phyloP scores from a whole-genome alignment of 2,797 vertebrate genomes.

The Sciaenops ocellatus region DNA sequence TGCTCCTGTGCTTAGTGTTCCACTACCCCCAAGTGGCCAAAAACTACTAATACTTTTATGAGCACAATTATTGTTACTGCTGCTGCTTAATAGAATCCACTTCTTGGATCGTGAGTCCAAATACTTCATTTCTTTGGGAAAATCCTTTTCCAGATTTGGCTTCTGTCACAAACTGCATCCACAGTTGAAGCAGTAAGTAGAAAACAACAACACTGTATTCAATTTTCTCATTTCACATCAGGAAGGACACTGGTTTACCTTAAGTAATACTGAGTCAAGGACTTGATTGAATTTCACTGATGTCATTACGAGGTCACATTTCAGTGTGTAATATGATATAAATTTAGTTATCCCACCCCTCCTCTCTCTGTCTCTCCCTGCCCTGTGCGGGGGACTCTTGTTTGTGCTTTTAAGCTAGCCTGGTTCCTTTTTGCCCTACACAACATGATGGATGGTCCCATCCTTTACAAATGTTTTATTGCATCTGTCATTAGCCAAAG shows the following conservation, averaged over 20 bases:
- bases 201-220: constrained; percentile 76
- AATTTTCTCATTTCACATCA: constrained; percentile 85
- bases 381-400: constrained; percentile 61
- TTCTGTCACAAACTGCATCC: constrained; percentile 54
- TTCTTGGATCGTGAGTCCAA: neutral
- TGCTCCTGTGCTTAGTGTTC: neutral
- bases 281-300: constrained; percentile 88
- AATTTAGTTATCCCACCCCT: constrained; percentile 80
- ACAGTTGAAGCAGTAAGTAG: constrained; percentile 52
- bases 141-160: constrained; percentile 46
- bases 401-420: constrained; percentile 81
- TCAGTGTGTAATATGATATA: constrained; percentile 89
- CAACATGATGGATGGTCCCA: constrained; percentile 81
- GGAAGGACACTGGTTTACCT: constrained; percentile 87
- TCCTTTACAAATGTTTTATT: constrained; percentile 81
- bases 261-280: constrained; percentile 87
- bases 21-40: neutral
- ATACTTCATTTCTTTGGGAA: constrained; percentile 14
- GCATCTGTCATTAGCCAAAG: constrained; percentile 79
- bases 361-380: constrained; percentile 48
- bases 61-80: neutral
- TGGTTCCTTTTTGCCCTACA: constrained; percentile 64
- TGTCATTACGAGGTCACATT: constrained; percentile 88
- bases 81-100: constrained; percentile 6
- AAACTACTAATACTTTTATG: neutral